Conservation (phyloP, 2,888 invertebrate genomes). For the Mesoligia furuncula region DNA sequence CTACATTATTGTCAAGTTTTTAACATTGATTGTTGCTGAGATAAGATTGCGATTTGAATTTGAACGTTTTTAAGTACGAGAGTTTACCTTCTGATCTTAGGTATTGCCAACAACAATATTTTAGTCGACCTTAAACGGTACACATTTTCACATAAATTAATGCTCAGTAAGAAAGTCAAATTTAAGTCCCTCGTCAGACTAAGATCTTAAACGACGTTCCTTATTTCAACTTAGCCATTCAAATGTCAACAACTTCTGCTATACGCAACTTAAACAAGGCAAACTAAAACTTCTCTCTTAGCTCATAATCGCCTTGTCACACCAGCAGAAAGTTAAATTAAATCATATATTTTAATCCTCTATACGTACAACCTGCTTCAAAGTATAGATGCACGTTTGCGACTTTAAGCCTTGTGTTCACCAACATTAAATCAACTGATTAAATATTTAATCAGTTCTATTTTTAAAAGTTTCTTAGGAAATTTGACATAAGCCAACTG, state of each 20-base stretch:
- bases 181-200: neutral
- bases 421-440: too few species aligned
- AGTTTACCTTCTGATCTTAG: too few species aligned
- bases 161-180: neutral
- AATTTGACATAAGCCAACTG: too few species aligned
- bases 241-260: slow-evolving; percentile 10
- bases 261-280: neutral
- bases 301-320: slow-evolving; percentile 13
- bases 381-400: neutral
- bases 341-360: neutral
- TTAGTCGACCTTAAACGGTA: neutral
- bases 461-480: too few species aligned
- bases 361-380: neutral
- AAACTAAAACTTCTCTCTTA: slow-evolving; percentile 4
- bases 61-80: too few species aligned
- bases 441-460: too few species aligned
- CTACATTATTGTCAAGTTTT: too few species aligned
- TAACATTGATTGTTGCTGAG: too few species aligned
- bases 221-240: slow-evolving; percentile 1
- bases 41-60: too few species aligned
- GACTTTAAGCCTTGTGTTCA: neutral
- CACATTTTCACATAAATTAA: neutral
- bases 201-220: neutral
- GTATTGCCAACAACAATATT: neutral
- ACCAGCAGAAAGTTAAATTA: slow-evolving; percentile 17